A percentile compares a stretch with the other conserved stretches of the same genome.
phyloP scores from a whole-genome alignment of 2,888 invertebrate species.

The Eurytoma californica region DNA sequence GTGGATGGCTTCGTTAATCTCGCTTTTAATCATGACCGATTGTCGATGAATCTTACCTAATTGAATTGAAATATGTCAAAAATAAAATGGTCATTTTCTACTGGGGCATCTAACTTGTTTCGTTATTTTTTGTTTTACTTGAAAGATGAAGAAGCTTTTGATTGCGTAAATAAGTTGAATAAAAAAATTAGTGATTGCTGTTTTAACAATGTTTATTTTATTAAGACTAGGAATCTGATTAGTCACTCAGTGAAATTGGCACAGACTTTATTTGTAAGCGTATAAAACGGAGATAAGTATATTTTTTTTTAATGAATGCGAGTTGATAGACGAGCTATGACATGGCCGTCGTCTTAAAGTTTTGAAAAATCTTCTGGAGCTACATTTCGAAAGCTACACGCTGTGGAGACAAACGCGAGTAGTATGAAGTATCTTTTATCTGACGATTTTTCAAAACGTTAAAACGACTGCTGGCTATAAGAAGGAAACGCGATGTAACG shows the following conservation, averaged over 20 bases:
- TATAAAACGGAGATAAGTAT: slow-evolving; percentile 55
- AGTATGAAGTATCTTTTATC: too few relatives aligned
- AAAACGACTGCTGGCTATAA: slow-evolving; percentile 46
- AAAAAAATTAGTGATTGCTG: slow-evolving; percentile 30
- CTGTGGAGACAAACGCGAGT: background rate
- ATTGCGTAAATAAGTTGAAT: slow-evolving; percentile 8
- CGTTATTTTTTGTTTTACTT: too few relatives aligned
- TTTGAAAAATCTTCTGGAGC: slow-evolving; percentile 40
- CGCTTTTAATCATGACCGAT: too few relatives aligned
- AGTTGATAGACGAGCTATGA: slow-evolving; percentile 53
- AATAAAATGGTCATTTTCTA: too few relatives aligned
- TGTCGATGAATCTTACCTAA: too few relatives aligned
- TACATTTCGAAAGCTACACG: background rate
- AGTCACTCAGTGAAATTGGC: slow-evolving; percentile 54
- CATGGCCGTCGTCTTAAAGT: slow-evolving; percentile 37
- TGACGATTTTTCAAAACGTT: slow-evolving; percentile 40
- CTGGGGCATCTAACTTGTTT: too few relatives aligned
- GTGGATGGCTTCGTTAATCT: too few relatives aligned
- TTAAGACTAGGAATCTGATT: slow-evolving; percentile 55
- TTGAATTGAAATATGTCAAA: too few relatives aligned
- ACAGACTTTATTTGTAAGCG: slow-evolving; percentile 55
- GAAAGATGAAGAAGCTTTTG: background rate
- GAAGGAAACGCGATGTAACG: slow-evolving; percentile 51
- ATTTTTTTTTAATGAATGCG: slow-evolving; percentile 49
- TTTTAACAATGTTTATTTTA: slow-evolving; percentile 55